These are phyloP conservation scores for Iselma pallidipennis DNA, from an alignment of 2,888 invertebrate genomes.

Conservation along the genomic window DNA sequence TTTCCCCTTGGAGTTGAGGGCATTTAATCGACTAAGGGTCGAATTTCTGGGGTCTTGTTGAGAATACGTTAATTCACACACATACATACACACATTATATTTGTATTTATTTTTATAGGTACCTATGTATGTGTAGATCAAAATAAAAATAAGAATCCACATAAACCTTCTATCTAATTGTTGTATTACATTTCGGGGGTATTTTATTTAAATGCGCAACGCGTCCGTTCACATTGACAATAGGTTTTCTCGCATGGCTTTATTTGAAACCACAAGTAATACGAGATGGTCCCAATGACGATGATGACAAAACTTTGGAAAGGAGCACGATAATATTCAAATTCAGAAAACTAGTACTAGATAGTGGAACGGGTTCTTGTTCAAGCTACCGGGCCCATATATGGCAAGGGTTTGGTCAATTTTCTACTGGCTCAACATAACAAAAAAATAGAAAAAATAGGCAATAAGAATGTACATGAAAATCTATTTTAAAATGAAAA, in stretches of 20 bases:
- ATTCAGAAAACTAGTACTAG: constrained; percentile 26
- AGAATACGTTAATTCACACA: not conserved
- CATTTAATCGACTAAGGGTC: constrained; percentile 1
- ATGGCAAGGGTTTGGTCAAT: not conserved
- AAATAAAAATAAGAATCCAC: constrained; percentile 26
- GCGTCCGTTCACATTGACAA: constrained; percentile 45
- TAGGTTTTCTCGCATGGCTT: constrained; percentile 49
- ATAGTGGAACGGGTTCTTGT: not conserved
- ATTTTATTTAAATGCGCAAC: constrained; percentile 43
- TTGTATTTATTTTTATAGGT: not conserved
- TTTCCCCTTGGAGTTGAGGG: not conserved
- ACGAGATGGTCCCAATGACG: constrained; percentile 36
- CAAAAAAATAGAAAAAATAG: not conserved
- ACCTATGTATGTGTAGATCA: not conserved
- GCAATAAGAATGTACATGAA: not conserved
- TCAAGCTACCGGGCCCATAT: not conserved
- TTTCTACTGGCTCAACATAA: not conserved
- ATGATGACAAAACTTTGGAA: constrained; percentile 42
- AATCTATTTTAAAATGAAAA: not conserved
- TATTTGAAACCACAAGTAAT: constrained; percentile 51
- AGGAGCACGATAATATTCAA: constrained; percentile 26
- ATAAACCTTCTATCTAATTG: constrained; percentile 44
- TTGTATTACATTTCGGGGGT: constrained; percentile 46
- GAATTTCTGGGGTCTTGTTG: not conserved
- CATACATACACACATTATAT: not conserved